These are phyloP conservation scores for Smutsia gigantea DNA, from an alignment of 2,797 vertebrate genomes.

Conservation along the genomic window DNA sequence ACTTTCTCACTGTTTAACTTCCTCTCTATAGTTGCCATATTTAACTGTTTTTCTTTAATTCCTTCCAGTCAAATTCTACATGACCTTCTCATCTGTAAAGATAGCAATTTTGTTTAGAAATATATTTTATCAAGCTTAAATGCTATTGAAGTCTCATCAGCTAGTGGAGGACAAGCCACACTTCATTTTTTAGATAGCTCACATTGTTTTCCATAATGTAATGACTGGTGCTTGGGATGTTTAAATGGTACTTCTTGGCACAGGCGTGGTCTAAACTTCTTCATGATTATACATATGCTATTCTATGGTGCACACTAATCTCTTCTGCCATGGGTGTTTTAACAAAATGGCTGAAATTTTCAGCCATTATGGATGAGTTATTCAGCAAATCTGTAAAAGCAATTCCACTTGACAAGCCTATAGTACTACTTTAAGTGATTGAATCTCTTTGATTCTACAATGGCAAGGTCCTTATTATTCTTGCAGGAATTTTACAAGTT, in stretches of 20 bases:
- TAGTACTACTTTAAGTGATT: slow-evolving; percentile 79
- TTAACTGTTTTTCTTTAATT: slow-evolving; percentile 66
- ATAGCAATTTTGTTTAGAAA: slow-evolving; percentile 75
- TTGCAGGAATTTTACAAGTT: slow-evolving; percentile 78
- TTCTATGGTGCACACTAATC: slow-evolving; percentile 63
- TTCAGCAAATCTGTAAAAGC: slow-evolving; percentile 79
- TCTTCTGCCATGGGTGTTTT: slow-evolving; percentile 77
- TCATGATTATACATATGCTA: slow-evolving; percentile 58
- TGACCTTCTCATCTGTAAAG: slow-evolving; percentile 67
- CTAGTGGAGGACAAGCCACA: slow-evolving; percentile 24
- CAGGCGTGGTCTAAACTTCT: slow-evolving; percentile 59
- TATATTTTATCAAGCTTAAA: slow-evolving; percentile 61
- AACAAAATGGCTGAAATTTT: slow-evolving; percentile 77
- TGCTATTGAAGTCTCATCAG: slow-evolving; percentile 58
- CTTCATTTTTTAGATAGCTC: slow-evolving; percentile 71
- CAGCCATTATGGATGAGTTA: slow-evolving; percentile 75
- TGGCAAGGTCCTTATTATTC: slow-evolving; percentile 78
- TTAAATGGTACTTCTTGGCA: slow-evolving; percentile 69
- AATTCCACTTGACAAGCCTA: slow-evolving; percentile 80
- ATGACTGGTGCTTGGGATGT: slow-evolving; percentile 55
- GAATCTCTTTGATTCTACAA: slow-evolving; percentile 81
- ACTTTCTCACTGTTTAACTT: slow-evolving; percentile 65
- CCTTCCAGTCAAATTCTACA: slow-evolving; percentile 24
- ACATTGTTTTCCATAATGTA: slow-evolving; percentile 69
- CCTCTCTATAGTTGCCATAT: slow-evolving; percentile 22